Evolutionary conservation across 1,140 invertebrate species (phyloP), one percentile per base, ranked within the genome.

Genomic region (Cherax destructor): DNA sequence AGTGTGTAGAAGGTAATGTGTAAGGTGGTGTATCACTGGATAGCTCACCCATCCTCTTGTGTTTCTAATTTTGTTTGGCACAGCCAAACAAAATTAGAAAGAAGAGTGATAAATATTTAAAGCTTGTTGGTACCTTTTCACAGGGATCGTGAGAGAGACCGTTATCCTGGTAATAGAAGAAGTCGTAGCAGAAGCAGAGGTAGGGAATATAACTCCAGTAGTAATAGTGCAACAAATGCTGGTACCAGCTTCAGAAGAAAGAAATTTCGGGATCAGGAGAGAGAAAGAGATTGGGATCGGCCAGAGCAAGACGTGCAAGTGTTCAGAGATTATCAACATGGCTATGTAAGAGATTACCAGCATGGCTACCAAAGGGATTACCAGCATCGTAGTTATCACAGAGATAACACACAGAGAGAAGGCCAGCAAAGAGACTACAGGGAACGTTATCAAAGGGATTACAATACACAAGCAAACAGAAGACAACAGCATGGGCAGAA

Each of bases 321-420:
- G 4, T 86, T 76, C 47, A 3, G 83, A n/a, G 83, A 86, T 49
- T 86, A 86, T 47, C 83, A 87, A 5, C 76, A 87, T 21, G 76
- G 85, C 6, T 77, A 87, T 50, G 76, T 79, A 30, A 24, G 85
- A 21, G 85, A 87, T 30, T 79, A 77, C 76, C 85, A 87, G 56
- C 85, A 87, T 47, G 85, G 85, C 9, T 87, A 87, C 85, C 74
- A 87, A 49, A 50, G 85, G 50, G 85, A 87, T 47, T 87, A 87
- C 52, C 85, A 87, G 13, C 85, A 87, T 30, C 74, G 85, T 65
- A 79, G 56, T 74, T 87, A 87, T 59, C 65, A 74, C 11, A 56
- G 85, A 74, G 85, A 87, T n/a, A 61, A 50, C 18, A 50, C 47
- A 50, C 69, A 87, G 49, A 65, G 76, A 61, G 85, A 87, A 10